Base-by-base conservation (phyloP, 2,113 vertebrate genomes). In the Phaethon lepturus region DNA sequence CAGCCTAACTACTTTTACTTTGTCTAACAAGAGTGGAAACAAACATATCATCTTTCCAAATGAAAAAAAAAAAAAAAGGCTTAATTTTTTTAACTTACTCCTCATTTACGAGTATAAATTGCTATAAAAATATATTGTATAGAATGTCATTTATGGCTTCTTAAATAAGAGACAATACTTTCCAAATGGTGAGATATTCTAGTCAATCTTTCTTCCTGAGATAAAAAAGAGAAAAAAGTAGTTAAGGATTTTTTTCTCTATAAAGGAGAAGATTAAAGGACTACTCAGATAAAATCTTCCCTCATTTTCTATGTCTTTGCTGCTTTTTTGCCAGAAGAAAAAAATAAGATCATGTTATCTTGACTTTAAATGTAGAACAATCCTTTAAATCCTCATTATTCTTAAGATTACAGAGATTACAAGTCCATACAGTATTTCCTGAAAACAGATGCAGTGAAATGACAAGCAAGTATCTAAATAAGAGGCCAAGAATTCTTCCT, bases 301-400 rank as follows among this genome's bases (percentile, higher is more conserved):
- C 33, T 92, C 59, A 31, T 93, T 94, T 95, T 93, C 68, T 94
- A 25, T 35, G 25, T 52, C 77, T 92, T 86, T 74, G 13, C 33
- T 86, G 92, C 55, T 74, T 82, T 85, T 66, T 64, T 52, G 33
- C 29, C 50, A 74, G 35, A 55, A 80, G 35, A 15, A 79, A 68
- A 95, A 76, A 87, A 73, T 5, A 52, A 91, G 28, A 74, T 69
- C 24, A 11, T 53, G 59, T 90, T 96, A 90, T 92, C 78, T 95
- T 60, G 59, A 53, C 58, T 91, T 97, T 82, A 96, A 94, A 90
- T 38, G 45, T 52, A 86, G 88, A 96, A 73, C 25, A 95, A 95
- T 95, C 78, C 50, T 88, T 97, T 96, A 97, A 97, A 94, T 86
- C 88, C 80, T 95, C 88, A 82, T 95, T 96, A 96, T 96, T 95